phyloP scores from a whole-genome alignment of 2,113 vertebrate genomes.

The Eretmochelys imbricata region DNA sequence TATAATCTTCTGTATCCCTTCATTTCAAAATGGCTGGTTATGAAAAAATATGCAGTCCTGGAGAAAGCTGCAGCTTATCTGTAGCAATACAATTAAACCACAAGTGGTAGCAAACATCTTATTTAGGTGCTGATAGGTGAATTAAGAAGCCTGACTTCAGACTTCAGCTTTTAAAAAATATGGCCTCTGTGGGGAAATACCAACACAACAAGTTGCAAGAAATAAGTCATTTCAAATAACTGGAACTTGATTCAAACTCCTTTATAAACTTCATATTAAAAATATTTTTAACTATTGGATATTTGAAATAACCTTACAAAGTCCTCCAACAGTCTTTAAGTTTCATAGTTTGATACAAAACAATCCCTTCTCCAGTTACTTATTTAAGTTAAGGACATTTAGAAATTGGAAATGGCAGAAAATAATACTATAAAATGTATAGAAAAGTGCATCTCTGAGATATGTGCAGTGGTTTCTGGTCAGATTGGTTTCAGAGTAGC shows the following conservation, averaged over 20 bases:
- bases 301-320: not conserved
- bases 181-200: conserved; percentile 58
- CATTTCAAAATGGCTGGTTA: conserved; percentile 30
- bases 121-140: not conserved
- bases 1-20: not conserved
- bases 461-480: not conserved
- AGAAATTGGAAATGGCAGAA: not conserved
- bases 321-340: not conserved
- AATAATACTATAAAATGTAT: not conserved
- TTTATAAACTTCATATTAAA: not conserved
- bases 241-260: conserved; percentile 22
- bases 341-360: not conserved
- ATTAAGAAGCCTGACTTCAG: conserved; percentile 15
- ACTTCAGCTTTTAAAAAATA: conserved; percentile 14
- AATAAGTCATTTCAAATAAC: conserved; percentile 47
- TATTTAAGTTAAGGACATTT: not conserved
- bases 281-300: not conserved
- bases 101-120: not conserved
- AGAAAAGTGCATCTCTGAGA: not conserved
- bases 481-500: not conserved
- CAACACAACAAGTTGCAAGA: conserved; percentile 49
- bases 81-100: not conserved
- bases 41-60: not conserved
- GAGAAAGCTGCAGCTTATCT: not conserved
- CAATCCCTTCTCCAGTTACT: not conserved